Conservation (phyloP, 2,113 vertebrate species). For the Malurus cyaneus region DNA sequence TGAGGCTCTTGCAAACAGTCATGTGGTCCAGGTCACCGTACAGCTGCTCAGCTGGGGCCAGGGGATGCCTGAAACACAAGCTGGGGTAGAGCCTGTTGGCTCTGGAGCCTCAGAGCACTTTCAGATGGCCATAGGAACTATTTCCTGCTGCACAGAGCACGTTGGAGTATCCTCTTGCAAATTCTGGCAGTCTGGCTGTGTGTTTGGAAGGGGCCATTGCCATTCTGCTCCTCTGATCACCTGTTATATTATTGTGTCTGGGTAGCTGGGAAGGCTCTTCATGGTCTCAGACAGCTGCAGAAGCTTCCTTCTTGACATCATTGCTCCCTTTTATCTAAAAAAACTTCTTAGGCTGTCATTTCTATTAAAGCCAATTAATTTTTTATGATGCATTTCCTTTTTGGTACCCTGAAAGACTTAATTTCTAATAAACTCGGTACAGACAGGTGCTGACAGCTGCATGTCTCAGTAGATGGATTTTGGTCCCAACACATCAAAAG, state of each 20-base stretch:
- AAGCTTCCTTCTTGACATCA: neutral
- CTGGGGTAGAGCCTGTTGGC: slow-evolving; percentile 11
- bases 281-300: neutral
- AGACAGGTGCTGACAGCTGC: neutral
- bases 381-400: neutral
- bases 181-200: neutral
- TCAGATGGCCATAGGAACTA: neutral
- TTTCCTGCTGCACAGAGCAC: neutral
- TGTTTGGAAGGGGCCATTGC: neutral
- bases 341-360: neutral
- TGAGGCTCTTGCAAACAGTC: neutral
- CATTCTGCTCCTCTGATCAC: neutral
- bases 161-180: slow-evolving; percentile 3
- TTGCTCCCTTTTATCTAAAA: neutral
- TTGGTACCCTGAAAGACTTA: neutral
- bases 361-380: neutral
- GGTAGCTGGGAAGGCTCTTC: neutral
- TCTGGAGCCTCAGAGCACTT: slow-evolving; percentile 42
- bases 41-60: neutral
- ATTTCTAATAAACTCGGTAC: neutral
- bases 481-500: neutral
- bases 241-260: neutral
- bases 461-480: neutral
- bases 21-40: neutral
- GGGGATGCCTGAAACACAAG: neutral